Conservation (phyloP, 1,140 invertebrate species). For the Aphelinus atriplicis region DNA sequence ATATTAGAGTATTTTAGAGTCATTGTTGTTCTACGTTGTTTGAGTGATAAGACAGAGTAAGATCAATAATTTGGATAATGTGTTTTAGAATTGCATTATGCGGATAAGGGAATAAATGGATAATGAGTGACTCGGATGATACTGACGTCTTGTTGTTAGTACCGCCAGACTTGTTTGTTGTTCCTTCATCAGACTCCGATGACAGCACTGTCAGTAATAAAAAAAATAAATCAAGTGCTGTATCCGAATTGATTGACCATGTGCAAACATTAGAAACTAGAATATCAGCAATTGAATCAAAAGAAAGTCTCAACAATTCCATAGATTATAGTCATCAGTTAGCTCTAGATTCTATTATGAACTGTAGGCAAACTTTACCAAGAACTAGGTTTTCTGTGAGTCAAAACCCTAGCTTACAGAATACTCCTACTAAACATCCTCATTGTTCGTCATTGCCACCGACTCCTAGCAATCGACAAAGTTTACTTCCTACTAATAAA, state of each 20-base stretch:
- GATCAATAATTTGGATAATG: too few species aligned
- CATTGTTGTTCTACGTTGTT: too few species aligned
- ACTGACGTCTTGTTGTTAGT: conserved; percentile 81
- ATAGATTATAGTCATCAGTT: conserved; percentile 37
- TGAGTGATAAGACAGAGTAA: too few species aligned
- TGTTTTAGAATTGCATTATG: neutral
- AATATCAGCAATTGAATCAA: conserved; percentile 65
- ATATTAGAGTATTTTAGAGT: too few species aligned
- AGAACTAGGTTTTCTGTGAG: conserved; percentile 51
- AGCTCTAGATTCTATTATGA: conserved; percentile 20
- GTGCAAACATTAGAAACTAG: conserved; percentile 71
- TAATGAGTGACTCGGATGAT: conserved; percentile 86
- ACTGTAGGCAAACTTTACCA: conserved; percentile 42
- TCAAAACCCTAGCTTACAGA: conserved; percentile 50
- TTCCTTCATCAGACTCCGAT: conserved; percentile 68
- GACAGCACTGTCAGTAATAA: conserved; percentile 54
- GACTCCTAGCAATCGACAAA: conserved; percentile 49
- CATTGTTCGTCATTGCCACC: conserved; percentile 53
- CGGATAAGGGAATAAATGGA: conserved; percentile 47
- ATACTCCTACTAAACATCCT: conserved; percentile 48
- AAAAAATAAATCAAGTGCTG: conserved; percentile 62
- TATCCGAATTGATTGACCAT: conserved; percentile 73
- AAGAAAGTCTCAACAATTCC: conserved; percentile 52
- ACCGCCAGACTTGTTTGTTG: conserved; percentile 77
- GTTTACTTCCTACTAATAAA: conserved; percentile 45